Evolutionary conservation across 2,888 invertebrate genomes (phyloP).

Genomic region (Ceramica pisi): DNA sequence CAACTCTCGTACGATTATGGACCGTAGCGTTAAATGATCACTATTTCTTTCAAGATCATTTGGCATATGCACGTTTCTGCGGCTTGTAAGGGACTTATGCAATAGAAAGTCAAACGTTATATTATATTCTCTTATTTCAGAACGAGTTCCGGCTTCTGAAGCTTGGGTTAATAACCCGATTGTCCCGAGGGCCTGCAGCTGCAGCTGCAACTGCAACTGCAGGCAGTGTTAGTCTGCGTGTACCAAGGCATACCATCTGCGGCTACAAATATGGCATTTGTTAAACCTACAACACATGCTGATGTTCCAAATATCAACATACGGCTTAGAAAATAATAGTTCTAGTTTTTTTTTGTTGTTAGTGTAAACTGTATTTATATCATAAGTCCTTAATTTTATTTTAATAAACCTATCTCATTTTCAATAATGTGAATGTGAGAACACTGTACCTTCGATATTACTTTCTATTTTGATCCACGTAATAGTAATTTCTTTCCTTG

Average conservation of each 20-base stretch:
- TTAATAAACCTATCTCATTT: too few species aligned
- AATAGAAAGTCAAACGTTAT: not conserved
- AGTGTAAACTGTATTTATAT: too few species aligned
- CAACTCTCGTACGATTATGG: too few species aligned
- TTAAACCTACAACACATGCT: not conserved
- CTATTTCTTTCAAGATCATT: not conserved
- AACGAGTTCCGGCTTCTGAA: not conserved
- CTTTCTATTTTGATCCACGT: too few species aligned
- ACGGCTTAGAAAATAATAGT: too few species aligned
- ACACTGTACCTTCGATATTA: too few species aligned
- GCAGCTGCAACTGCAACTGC: not conserved
- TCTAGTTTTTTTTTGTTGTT: too few species aligned
- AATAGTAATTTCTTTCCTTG: too few species aligned
- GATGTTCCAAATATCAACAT: not conserved
- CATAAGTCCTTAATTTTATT: too few species aligned
- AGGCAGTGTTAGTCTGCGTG: not conserved
- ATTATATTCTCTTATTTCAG: not conserved
- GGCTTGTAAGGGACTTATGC: not conserved
- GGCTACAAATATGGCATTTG: constrained; percentile 10
- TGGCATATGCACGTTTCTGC: too few species aligned
- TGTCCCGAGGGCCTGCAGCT: not conserved
- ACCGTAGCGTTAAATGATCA: too few species aligned
- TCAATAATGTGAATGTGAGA: too few species aligned
- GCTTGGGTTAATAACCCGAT: not conserved
- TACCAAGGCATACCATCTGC: not conserved